Base-by-base conservation (phyloP, 2,888 invertebrate genomes). In the Eremobia ochroleuca region DNA sequence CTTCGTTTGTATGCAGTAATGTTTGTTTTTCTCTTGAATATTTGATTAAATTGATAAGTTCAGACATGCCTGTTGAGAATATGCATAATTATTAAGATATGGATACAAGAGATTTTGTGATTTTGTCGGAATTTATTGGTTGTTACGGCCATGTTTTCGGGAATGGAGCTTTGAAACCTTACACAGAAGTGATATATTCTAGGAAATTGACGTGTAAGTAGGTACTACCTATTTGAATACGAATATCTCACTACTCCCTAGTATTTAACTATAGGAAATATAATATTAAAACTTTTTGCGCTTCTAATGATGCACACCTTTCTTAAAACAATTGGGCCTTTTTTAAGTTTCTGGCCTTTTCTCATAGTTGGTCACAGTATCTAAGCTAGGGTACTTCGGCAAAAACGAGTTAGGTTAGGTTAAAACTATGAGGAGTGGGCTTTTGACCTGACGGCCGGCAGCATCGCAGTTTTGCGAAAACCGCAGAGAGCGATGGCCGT, bases 11-110 rank as follows among this genome's bases (percentile, higher is more conserved):
- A 79, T 72, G 62, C 68, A 71, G 76, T 85, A 85, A 85, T 90
- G 83, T 90, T 87, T 90, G 89, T 90, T 90, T 90, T 90, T 89
- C 84, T 82, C 65, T 73, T 81, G 87, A 89, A 90, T 87, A 87
- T 87, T 85, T 83, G 85, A 87, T 87, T 87, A 81, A 77, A 85
- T 85, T 81, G 85, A 87, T 83, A 87, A 76, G 74, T 83, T 77
- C 28, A 18, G 43, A 55, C 78, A 46, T 64, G 75, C 58, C 40
- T 58, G 83, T 46, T 70, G 65, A 37, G 21, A 28, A 55, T 85
- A 78, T 78, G 85, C 85, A 85, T 85, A 84, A 73, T 76, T 81
- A 85, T 85, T 72, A 52, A 78, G 77, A 75, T 77, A 81, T 73
- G 69, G 28, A 58, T 66, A 74, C 76, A 72, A 81, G 66, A 62